These are phyloP conservation scores for Pasiphila rectangulata DNA, from an alignment of 2,888 invertebrate genomes.

Conservation along the genomic window DNA sequence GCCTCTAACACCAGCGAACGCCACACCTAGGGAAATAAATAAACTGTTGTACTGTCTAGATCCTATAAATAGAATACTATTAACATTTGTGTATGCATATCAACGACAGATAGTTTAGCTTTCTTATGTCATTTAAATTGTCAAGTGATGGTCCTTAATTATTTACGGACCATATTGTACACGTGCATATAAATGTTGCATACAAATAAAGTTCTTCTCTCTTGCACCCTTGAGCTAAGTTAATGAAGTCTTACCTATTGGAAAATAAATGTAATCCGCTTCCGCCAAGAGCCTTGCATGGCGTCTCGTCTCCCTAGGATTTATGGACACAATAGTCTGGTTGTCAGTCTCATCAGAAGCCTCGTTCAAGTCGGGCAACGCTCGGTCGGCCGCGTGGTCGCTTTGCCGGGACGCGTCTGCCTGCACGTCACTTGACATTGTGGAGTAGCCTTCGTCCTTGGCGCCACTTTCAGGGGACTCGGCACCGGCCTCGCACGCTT, in stretches of 20 bases:
- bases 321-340: conserved; percentile 77
- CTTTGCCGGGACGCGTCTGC: conserved; percentile 84
- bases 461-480: conserved; percentile 89
- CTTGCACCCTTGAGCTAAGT: not conserved
- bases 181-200: not conserved
- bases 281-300: conserved; percentile 82
- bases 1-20: conserved; percentile 83
- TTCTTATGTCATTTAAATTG: no score
- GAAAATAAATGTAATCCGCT: conserved; percentile 85
- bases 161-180: no score
- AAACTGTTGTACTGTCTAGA: no score
- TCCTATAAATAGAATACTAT: no score
- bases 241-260: conserved; percentile 58
- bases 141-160: no score
- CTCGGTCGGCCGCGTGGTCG: conserved; percentile 78
- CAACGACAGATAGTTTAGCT: no score
- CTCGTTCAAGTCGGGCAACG: conserved; percentile 86
- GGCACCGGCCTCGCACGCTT: conserved; percentile 85
- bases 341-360: conserved; percentile 87
- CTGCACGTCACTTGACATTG: conserved; percentile 91
- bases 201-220: no score
- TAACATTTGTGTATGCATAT: no score
- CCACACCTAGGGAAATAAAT: conserved; percentile 59
- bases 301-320: conserved; percentile 71
- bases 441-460: conserved; percentile 90